Evolutionary conservation across 2,797 vertebrate genomes (phyloP).

Genomic region (Coilia nasus): DNA sequence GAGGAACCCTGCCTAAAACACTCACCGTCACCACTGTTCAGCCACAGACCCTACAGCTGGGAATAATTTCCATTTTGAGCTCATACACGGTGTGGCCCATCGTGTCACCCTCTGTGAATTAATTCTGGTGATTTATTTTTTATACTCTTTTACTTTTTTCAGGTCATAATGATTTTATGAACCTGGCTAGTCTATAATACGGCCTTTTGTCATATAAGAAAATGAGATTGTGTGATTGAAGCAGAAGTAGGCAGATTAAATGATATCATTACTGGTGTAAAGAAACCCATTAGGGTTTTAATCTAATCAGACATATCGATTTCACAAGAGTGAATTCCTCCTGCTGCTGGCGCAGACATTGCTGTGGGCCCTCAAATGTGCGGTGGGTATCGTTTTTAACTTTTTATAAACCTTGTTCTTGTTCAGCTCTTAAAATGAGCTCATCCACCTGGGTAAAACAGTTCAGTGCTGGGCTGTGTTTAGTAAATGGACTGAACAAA

Average conservation of each 20-base stretch:
- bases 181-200: neutral
- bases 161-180: neutral
- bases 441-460: no score
- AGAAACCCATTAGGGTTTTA: neutral
- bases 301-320: neutral
- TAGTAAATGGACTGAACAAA: no score
- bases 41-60: no score
- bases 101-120: neutral
- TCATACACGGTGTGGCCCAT: neutral
- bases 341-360: neutral
- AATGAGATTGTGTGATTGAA: neutral
- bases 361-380: neutral
- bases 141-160: neutral
- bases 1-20: no score
- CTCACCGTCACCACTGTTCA: no score
- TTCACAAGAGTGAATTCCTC: neutral
- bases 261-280: constrained; percentile 7
- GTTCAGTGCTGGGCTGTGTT: no score
- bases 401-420: neutral
- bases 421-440: no score
- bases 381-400: neutral
- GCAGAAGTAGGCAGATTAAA: neutral
- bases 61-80: neutral
- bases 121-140: neutral
- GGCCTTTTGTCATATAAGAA: neutral